Evolutionary conservation across 2,888 invertebrate species (phyloP), one percentile per base, ranked within the genome.

Genomic region (Aphidius colemani): DNA sequence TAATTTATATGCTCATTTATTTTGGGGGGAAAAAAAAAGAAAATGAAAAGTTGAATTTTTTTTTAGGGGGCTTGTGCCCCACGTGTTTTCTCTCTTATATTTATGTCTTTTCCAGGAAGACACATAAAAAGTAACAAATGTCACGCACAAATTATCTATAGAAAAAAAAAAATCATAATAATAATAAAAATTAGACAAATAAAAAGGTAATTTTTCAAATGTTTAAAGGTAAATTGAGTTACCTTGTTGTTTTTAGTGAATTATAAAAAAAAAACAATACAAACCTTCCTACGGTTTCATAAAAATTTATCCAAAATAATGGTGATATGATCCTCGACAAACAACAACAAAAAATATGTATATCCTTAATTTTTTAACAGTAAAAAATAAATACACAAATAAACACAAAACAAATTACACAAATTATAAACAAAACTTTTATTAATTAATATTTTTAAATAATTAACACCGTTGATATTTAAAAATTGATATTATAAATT

Each of bases 221-320:
- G 0, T 30, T 30, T 30, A 2, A 5, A 30, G 30, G 13, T 18
- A 18, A 18, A 18, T 30, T 30, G 0, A 2, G 30, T 30, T 30
- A 10, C 30, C 7, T 13, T 11, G 9, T 44, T 3, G 5, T 11
- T 59, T 43, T 11, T 30, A 3, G 7, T 7, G 18, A 10, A 49
- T 49, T 39, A 11, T 6, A 13, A 43, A 1, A 10, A n/a, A n/a
- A 2, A 49, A 2, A 51, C 30, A 45, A 53, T 60, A 60, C 59
- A 18, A 7, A 60, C 59, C 59, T 60, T 60, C 51, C 45, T 59
- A 50, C 8, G 7, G 51, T 60, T 18, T 44, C 5, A 43, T 44
- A 53, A 60, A 56, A 45, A 30, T 60, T 60, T 53, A 53, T 60
- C 59, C 59, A 53, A 55, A 43, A n/a, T 18, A 41, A 7, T 11